Base-by-base conservation (phyloP, 2,797 vertebrate species). In the Martes flavigula region DNA sequence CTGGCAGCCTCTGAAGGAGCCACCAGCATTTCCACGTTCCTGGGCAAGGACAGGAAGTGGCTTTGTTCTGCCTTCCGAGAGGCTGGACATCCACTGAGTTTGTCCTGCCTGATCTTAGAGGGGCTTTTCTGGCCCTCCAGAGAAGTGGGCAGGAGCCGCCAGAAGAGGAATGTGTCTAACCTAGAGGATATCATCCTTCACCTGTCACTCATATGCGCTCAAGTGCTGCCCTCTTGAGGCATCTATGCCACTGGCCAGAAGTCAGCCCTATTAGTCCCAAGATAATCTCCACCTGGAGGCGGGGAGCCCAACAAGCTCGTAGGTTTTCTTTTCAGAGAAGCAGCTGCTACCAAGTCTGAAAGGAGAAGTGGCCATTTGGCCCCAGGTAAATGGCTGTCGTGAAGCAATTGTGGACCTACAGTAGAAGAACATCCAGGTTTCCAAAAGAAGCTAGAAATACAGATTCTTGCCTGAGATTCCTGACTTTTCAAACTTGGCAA, bases 221-320 rank as follows among this genome's bases (percentile, higher is more conserved):
- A 0, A 8, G 6, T 87, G 91, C 93, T 89, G 93, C 93, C 93
- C 78, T 30, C 96, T 94, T 25, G 62, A 75, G 87, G 87, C 54
- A 25, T 2, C 35, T 13, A 3, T 12, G 68, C 38, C 17, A 30
- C 40, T 1, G 17, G 46, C 43, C 60, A 48, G 79, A 51, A 56
- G 46, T 48, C 68, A 14, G 60, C 25, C 8, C 27, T 3, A 0
- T 30, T 15, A 5, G 54, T n/a, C 4, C 30, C 6, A 43, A 56
- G 14, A 11, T 27, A 30, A 32, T 23, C 18, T 35, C 58, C 38
- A 35, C 18, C 51, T 3, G 7, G 2, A 23, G 14, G 10, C 23
- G 72, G 20, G 87, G 77, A 54, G n/a, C 35, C 30, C 30, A 54
- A 2, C 30, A 10, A 20, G 35, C 10, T 35, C 32, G 7, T 1